Evolutionary conservation across 1,140 invertebrate species (phyloP), one percentile per base, ranked within the genome.

Genomic region (Wiebesia pumilae): DNA sequence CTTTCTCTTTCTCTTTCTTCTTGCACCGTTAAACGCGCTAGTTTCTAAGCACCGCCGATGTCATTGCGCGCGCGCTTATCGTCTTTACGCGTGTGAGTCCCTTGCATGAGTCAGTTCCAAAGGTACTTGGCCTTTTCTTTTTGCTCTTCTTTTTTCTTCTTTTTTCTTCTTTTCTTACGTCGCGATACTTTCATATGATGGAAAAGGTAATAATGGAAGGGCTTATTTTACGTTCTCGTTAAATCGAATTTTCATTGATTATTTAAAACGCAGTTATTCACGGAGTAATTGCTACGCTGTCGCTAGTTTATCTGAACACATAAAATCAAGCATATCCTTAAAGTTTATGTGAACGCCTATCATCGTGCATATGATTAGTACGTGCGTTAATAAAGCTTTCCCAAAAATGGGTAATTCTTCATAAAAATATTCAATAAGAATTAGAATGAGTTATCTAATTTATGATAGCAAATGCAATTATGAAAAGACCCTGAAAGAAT

Each of bases 1-100:
- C 43, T 33, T 81, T 2, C 0, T 51, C 75, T n/a, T 19, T n/a
- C 71, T 43, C 24, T 40, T 16, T 65, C 54, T 6, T 27, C 7
- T 10, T 77, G 73, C 54, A 78, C 73, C 73, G 83, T 78, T 84
- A 84, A 43, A 84, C 83, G 75, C 62, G 62, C 77, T 43, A 80
- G 79, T 85, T 85, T 71, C 58, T 71, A 79, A 69, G 78, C 38
- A 51, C 75, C 38, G 79, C 35, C 58, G 38, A 21, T 81, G 38
- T 62, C 58, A 43, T 75, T 62, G 51, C 40, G 3, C 51, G 24
- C 24, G 35, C 7, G 54, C 33, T 79, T 81, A 65, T 27, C 35
- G 35, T 3, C 9, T 80, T 14, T 14, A 35, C 40, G 77, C 35
- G 14, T 51, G 4, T 30, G 33, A 33, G 40, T 27, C 71, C 21